Base-by-base conservation (phyloP, 2,113 vertebrate genomes). In the Takifugu flavidus region DNA sequence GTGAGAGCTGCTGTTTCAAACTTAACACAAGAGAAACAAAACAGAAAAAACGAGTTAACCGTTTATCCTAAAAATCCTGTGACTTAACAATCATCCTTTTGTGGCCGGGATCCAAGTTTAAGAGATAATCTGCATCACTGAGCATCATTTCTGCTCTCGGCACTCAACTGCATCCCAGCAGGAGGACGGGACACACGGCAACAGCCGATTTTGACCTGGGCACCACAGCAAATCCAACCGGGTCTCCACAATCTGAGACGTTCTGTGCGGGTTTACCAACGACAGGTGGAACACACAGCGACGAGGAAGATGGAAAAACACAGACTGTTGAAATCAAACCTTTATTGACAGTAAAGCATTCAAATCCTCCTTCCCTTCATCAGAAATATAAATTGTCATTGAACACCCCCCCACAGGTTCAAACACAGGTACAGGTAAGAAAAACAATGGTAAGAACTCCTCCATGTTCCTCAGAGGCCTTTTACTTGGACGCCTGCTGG, bases 401-500 rank as follows among this genome's bases (percentile, higher is more conserved):
- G 31, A 60, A 53, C 25, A 29, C 80, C 72, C 72, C 58, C 42
- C 52, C n/a, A 47, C 10, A 43, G 27, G 51, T 47, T 31, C 29
- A 3, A 68, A 74, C 60, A 73, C 53, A 31, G 51, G 60, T 65
- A 58, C 49, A 43, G 13, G 53, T 6, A 13, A 6, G 2, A 62
- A 65, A 71, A 67, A 76, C 2, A 13, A 66, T 3, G 46, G 0
- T 3, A 28, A 52, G 1, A 3, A 44, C 15, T 3, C 29, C 5
- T 4, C 26, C 25, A 2, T 39, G 0, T 20, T 13, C 89, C 89
- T 68, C 93, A 87, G 84, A 92, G 90, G 79, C 67, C 34, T 39
- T 39, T 45, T 86, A 96, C 92, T 98, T 97, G 49, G 91, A 93
- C 0, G 96, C 94, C 90, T 98, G 96, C 74, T 99, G 97, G 72